A percentile compares a stretch with the other conserved stretches of the same genome.
Conservation (phyloP, 2,797 vertebrate genomes). For the Cichlasoma orientale region DNA sequence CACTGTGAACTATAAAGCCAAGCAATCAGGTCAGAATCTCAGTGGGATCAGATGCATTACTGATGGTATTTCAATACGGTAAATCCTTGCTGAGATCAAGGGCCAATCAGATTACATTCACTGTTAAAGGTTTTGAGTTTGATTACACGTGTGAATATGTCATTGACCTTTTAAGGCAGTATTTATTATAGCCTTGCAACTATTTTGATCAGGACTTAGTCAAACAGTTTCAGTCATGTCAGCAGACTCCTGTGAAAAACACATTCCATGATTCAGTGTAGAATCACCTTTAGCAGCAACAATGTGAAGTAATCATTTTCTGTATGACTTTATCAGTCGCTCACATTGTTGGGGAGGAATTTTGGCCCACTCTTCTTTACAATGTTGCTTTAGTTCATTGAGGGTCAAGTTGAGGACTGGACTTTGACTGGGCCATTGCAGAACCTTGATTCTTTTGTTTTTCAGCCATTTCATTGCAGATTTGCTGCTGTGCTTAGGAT, state of each 20-base stretch:
- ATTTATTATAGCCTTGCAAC: background rate
- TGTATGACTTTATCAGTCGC: background rate
- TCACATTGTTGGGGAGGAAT: background rate
- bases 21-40: background rate
- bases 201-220: background rate
- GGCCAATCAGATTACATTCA: background rate
- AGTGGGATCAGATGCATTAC: background rate
- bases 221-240: background rate
- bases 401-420: background rate
- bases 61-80: background rate
- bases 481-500: background rate
- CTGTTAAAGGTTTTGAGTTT: background rate
- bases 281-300: background rate
- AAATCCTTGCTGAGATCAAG: background rate
- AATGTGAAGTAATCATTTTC: background rate
- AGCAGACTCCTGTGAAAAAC: background rate
- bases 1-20: background rate
- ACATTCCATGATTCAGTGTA: background rate
- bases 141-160: background rate
- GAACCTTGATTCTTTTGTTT: background rate
- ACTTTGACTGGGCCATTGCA: background rate
- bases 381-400: background rate
- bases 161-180: background rate
- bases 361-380: background rate
- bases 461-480: background rate